Conservation (phyloP, 2,797 vertebrate species). For the Schizopygopsis pylzovi region DNA sequence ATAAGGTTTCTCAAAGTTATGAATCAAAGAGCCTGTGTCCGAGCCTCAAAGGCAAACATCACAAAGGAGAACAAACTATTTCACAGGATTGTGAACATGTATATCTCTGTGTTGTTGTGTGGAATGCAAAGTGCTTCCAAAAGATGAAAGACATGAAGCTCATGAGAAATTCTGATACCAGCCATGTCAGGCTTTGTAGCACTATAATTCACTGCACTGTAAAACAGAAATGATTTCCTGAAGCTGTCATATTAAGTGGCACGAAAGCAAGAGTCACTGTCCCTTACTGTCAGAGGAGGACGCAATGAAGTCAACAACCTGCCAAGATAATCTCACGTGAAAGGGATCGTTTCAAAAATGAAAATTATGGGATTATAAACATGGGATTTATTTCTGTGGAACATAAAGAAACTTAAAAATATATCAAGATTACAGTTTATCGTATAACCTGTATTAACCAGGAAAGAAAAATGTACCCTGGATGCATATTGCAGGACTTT, state of each 20-base stretch:
- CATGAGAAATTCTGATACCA: background rate
- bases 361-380: too few relatives aligned
- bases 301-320: background rate
- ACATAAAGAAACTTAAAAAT: too few relatives aligned
- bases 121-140: background rate
- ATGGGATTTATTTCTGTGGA: too few relatives aligned
- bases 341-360: background rate
- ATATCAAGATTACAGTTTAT: too few relatives aligned
- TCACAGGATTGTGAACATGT: constrained; percentile 1
- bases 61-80: background rate
- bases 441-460: too few relatives aligned
- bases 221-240: background rate
- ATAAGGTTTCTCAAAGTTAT: constrained; percentile 10
- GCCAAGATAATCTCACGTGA: background rate
- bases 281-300: background rate
- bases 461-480: too few relatives aligned
- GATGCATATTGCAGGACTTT: too few relatives aligned
- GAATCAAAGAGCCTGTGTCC: constrained; percentile 28
- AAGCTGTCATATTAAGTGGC: background rate
- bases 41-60: constrained; percentile 31
- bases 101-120: background rate
- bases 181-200: background rate
- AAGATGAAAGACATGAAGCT: constrained; percentile 17
- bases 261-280: background rate
- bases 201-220: background rate